These are phyloP conservation scores for Drepana falcataria DNA, from an alignment of 2,888 invertebrate genomes.

Conservation along the genomic window DNA sequence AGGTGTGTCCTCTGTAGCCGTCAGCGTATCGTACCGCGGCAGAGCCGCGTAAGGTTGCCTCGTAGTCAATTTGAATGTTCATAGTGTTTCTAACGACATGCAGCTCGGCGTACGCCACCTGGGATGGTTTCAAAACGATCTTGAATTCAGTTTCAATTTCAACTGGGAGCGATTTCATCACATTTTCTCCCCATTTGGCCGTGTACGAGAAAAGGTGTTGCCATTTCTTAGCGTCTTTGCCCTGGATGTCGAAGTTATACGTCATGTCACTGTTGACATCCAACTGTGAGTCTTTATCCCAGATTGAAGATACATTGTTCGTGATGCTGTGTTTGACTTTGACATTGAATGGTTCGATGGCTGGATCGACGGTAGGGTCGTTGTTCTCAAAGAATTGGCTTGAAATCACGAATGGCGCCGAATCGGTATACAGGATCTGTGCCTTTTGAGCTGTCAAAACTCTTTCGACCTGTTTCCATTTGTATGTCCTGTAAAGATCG, in stretches of 20 bases:
- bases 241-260: slow-evolving; percentile 22
- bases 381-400: slow-evolving; percentile 24
- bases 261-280: slow-evolving; percentile 20
- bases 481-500: slow-evolving; percentile 33
- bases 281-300: slow-evolving; percentile 23
- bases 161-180: slow-evolving; percentile 12
- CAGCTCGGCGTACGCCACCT: slow-evolving; percentile 26
- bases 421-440: slow-evolving; percentile 10
- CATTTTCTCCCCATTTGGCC: slow-evolving; percentile 16
- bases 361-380: neutral
- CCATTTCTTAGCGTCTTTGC: slow-evolving; percentile 6
- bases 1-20: slow-evolving; percentile 31
- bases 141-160: slow-evolving; percentile 21
- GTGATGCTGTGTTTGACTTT: slow-evolving; percentile 7
- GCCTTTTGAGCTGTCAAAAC: slow-evolving; percentile 26
- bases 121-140: slow-evolving; percentile 26
- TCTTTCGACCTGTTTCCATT: slow-evolving; percentile 36
- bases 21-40: slow-evolving; percentile 29
- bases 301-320: slow-evolving; percentile 25
- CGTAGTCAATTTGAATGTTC: slow-evolving; percentile 32
- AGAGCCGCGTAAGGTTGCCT: slow-evolving; percentile 27
- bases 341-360: neutral
- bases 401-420: slow-evolving; percentile 19
- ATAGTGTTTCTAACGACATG: slow-evolving; percentile 25
- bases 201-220: slow-evolving; percentile 18